Percentiles rank a stretch among this genome's conserved stretches.
These are phyloP conservation scores for Danio aesculapii DNA, from an alignment of 2,797 vertebrate species.

Conservation along the genomic window DNA sequence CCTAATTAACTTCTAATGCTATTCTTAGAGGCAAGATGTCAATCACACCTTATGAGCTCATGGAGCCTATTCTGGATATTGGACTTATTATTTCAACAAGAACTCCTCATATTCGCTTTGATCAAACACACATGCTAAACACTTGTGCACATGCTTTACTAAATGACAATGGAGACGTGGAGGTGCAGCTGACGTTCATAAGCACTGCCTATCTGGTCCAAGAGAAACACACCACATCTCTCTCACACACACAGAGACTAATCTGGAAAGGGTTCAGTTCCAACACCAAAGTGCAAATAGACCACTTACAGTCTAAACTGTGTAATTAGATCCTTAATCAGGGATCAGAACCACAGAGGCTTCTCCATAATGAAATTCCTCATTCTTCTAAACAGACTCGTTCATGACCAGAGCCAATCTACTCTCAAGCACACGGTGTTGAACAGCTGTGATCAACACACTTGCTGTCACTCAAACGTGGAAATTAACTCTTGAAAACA, in stretches of 20 bases:
- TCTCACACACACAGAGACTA: slow-evolving; percentile 34
- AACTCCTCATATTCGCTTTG: background rate
- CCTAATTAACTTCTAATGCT: slow-evolving; percentile 73
- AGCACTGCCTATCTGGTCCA: slow-evolving; percentile 13
- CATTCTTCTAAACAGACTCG: slow-evolving; percentile 55
- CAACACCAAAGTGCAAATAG: slow-evolving; percentile 81
- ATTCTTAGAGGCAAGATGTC: slow-evolving; percentile 74
- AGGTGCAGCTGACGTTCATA: slow-evolving; percentile 38
- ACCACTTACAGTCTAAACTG: slow-evolving; percentile 84
- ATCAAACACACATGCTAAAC: slow-evolving; percentile 28
- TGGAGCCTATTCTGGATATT: background rate
- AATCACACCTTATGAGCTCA: slow-evolving; percentile 71
- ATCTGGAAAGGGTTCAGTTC: slow-evolving; percentile 67
- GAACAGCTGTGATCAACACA: slow-evolving; percentile 66
- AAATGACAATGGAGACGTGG: slow-evolving; percentile 28
- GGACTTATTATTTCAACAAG: background rate
- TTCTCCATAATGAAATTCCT: slow-evolving; percentile 75
- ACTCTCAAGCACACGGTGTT: slow-evolving; percentile 44
- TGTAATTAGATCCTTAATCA: slow-evolving; percentile 84
- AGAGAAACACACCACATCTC: slow-evolving; percentile 31
- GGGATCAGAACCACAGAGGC: slow-evolving; percentile 72
- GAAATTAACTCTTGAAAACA: slow-evolving; percentile 10
- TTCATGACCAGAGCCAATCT: slow-evolving; percentile 45
- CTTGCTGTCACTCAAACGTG: slow-evolving; percentile 47
- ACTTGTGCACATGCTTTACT: slow-evolving; percentile 5